Evolutionary conservation across 1,140 invertebrate species (phyloP), one percentile per base, ranked within the genome.

Genomic region (Paracyclopina nana): DNA sequence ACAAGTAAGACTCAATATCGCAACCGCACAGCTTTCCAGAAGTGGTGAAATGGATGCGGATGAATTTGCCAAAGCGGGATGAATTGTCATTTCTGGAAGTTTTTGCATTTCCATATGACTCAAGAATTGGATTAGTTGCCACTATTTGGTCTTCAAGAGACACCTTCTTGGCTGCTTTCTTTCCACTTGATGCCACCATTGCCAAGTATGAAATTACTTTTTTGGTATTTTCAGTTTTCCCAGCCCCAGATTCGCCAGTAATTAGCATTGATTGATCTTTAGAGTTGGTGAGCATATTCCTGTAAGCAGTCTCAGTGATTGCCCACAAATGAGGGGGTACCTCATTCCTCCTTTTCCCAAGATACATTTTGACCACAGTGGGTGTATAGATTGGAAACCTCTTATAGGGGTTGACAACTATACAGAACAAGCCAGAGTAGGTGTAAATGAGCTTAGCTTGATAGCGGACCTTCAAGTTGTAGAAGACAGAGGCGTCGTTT

Each of bases 381-480:
- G 74, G 72, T 56, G 91, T 97, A 74, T 99, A 99, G 67, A 99
- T 96, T 59, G 95, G 95, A 72, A 86, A 92, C 62, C 95, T 79
- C 74, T 96, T 96, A 82, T 98, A 98, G 58, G 94, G 94, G 73
- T 99, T 99, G 77, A 99, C 95, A 62, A 91, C 91, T 63, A 99
- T 88, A 69, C 94, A 99, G 79, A 99, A 98, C 64, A 98, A 79
- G 65, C 94, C 95, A 61, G 95, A 99, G 69, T 99, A 99, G 60
- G 95, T 99, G 26, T 46, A 48, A 26, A 52, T 52, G 6, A 52
- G 25, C 25, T 52, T 55, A 30, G 53, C 45, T 71, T 81, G 82
- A 76, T 98, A 99, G 77, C 94, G 79, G 72, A 87, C 78, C 72
- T 88, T 91, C 72, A 98, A 78, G 72, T 97, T 98, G 77, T 96